phyloP scores from a whole-genome alignment of 2,113 vertebrate genomes.

The Bubo scandiacus region DNA sequence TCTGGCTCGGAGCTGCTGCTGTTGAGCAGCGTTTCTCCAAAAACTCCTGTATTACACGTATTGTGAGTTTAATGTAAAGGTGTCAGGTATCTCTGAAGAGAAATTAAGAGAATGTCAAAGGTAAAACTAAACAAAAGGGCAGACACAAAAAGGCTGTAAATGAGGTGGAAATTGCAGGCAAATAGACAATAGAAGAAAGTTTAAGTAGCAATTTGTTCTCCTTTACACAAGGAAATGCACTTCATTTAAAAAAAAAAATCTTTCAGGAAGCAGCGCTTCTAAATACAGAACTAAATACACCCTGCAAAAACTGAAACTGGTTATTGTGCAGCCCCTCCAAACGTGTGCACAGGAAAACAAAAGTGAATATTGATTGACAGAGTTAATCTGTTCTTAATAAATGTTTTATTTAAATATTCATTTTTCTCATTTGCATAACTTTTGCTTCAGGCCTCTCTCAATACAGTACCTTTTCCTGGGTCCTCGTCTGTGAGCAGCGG shows the following conservation, averaged over 20 bases:
- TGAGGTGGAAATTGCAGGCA: conserved; percentile 59
- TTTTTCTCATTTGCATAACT: background rate
- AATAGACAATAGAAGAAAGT: conserved; percentile 64
- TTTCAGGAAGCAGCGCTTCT: background rate
- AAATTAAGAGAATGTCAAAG: conserved; percentile 64
- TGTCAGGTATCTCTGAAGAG: conserved; percentile 56
- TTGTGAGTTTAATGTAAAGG: conserved; percentile 65
- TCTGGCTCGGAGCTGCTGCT: background rate
- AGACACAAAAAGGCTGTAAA: conserved; percentile 58
- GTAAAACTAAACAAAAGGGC: conserved; percentile 61
- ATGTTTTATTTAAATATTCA: conserved; percentile 36
- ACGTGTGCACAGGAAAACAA: background rate
- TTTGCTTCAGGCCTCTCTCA: background rate
- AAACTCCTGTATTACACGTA: background rate
- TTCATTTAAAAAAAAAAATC: background rate
- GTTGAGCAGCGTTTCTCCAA: background rate
- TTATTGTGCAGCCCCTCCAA: background rate
- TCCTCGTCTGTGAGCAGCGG: accelerated
- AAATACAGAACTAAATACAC: conserved; percentile 35
- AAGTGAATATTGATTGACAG: conserved; percentile 17
- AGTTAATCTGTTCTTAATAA: conserved; percentile 25
- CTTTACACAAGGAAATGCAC: conserved; percentile 46
- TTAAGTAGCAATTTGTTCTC: conserved; percentile 66
- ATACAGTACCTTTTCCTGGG: background rate
- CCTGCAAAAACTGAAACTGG: background rate